Evolutionary conservation across 2,113 vertebrate species (phyloP), one percentile per base, ranked within the genome.

Genomic region (Setophaga kirtlandii): DNA sequence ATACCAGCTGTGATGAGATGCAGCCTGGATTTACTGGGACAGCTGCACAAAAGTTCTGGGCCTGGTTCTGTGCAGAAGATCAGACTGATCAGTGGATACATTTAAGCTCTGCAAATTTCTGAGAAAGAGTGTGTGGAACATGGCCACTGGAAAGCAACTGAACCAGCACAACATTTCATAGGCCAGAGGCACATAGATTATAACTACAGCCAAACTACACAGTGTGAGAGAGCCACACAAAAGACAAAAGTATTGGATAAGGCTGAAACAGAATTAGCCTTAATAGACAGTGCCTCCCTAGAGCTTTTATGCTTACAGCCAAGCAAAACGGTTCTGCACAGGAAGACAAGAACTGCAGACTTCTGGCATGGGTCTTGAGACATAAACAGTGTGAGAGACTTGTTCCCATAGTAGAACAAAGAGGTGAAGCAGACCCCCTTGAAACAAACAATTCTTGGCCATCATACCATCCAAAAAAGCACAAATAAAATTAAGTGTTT

Each of bases 301-400:
- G 95, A 85, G 93, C 63, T 95, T 96, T 94, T 63, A 60, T 55
- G 78, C 56, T 94, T n/a, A 94, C 8, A 10, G 96, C 92, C 96
- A 96, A 97, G 83, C 81, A 96, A 94, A 96, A 96, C 60, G 67
- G 77, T 89, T 93, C 78, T 88, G 71, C 27, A 39, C 85, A 93
- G 68, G 90, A 95, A 94, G 91, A 83, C 95, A 96, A 96, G 82
- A 96, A 94, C 79, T 94, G 91, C 91, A 96, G 96, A 96, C 94
- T 94, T 93, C 89, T 96, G 87, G 91, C 91, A 76, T 30, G 74
- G 55, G 59, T 83, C 96, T 96, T 82, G 96, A 96, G 94, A 94
- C 93, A 94, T 77, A 96, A 94, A 93, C 90, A 95, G 85, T 78
- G 6, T 13, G 33, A 93, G 63, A 86, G 42, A 83, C 31, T 94